Conservation (phyloP, 2,113 vertebrate genomes). For the Tenrec ecaudatus region DNA sequence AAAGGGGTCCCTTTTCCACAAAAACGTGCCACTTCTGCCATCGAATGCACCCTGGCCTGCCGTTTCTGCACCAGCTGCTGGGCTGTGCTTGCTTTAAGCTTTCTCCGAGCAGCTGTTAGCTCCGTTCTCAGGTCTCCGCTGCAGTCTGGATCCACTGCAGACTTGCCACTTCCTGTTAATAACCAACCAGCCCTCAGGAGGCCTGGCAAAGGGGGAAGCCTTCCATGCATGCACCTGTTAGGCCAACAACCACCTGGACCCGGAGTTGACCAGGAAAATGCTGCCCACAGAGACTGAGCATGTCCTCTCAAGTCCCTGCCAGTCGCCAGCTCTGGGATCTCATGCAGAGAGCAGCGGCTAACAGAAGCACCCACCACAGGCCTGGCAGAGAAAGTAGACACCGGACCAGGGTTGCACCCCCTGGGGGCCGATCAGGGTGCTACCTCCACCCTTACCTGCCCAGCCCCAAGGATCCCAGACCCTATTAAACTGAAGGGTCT, state of each 20-base stretch:
- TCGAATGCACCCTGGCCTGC: not conserved
- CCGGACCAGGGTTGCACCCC: not conserved
- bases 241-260: conserved; percentile 74
- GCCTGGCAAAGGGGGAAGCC: not conserved
- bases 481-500: no score
- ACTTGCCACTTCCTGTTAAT: conserved; percentile 58
- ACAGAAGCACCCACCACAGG: not conserved
- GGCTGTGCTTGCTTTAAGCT: conserved; percentile 57
- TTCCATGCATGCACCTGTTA: conserved; percentile 56
- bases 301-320: not conserved
- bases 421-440: no score
- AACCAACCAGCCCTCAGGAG: conserved; percentile 56
- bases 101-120: conserved; percentile 53
- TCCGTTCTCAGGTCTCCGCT: conserved; percentile 49
- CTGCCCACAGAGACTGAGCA: not conserved
- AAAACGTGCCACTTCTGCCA: not conserved
- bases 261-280: conserved; percentile 47
- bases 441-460: no score
- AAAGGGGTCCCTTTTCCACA: not conserved
- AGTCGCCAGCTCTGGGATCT: not conserved
- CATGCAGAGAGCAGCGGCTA: no score
- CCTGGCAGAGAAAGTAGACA: not conserved
- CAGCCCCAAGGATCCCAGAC: no score
- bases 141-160: conserved; percentile 49
- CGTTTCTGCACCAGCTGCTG: not conserved